phyloP scores from a whole-genome alignment of 2,888 invertebrate species.

The Malachius bipustulatus region DNA sequence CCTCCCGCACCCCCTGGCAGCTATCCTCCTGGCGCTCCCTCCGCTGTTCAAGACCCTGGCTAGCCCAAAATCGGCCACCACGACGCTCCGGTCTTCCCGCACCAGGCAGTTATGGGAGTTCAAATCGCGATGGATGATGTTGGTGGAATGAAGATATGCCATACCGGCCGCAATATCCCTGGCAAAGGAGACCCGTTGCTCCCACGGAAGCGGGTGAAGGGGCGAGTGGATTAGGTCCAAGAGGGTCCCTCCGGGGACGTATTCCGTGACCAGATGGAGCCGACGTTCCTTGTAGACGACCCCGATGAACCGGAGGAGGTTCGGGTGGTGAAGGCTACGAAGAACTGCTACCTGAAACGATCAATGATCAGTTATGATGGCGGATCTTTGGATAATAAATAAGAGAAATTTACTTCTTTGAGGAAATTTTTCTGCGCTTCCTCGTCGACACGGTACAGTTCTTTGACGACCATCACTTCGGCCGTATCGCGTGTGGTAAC shows the following conservation, averaged over 20 bases:
- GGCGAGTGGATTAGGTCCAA: constrained; percentile 72
- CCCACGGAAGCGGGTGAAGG: constrained; percentile 60
- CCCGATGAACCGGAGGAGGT: constrained; percentile 84
- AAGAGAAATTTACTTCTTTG: constrained; percentile 56
- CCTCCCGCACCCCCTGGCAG: constrained; percentile 30
- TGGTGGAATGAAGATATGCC: constrained; percentile 88
- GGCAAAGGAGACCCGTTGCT: constrained; percentile 69
- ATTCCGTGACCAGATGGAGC: constrained; percentile 85
- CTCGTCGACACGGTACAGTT: constrained; percentile 81
- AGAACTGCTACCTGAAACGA: constrained; percentile 69
- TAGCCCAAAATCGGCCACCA: constrained; percentile 92
- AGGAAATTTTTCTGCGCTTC: constrained; percentile 89
- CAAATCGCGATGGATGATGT: constrained; percentile 88
- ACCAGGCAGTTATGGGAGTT: constrained; percentile 94
- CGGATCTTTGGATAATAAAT: too few relatives aligned
- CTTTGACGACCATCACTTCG: constrained; percentile 93
- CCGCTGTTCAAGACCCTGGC: constrained; percentile 57
- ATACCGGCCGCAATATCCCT: constrained; percentile 88
- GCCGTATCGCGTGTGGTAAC: constrained; percentile 83
- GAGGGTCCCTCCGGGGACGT: constrained; percentile 82
- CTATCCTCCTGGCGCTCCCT: constrained; percentile 30
- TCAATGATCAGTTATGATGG: constrained; percentile 7
- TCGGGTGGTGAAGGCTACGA: constrained; percentile 76
- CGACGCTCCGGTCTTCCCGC: constrained; percentile 65
- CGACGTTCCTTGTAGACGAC: constrained; percentile 88